These are phyloP conservation scores for Manis pentadactyla DNA, from an alignment of 2,797 vertebrate species.

Conservation along the genomic window DNA sequence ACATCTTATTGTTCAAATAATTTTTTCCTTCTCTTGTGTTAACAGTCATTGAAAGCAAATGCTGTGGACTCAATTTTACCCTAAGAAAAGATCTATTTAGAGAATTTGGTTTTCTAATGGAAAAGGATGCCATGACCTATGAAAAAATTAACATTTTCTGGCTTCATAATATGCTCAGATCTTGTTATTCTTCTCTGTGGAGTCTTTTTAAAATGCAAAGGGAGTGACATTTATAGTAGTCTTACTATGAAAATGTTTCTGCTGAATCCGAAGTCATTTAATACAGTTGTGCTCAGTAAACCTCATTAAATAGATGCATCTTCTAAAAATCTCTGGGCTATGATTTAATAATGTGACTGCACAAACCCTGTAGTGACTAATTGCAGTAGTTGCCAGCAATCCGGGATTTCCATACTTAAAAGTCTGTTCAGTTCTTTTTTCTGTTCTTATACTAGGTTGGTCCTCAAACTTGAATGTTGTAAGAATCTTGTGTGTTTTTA, in stretches of 20 bases:
- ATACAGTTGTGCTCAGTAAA: background rate
- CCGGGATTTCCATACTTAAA: slow-evolving; percentile 44
- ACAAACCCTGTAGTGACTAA: background rate
- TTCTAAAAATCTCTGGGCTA: slow-evolving; percentile 20
- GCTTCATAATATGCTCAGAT: slow-evolving; percentile 29
- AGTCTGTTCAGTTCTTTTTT: slow-evolving; percentile 10
- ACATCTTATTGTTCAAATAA: slow-evolving; percentile 1
- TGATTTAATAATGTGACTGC: slow-evolving; percentile 32
- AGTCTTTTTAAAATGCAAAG: slow-evolving; percentile 55
- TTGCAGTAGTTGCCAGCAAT: slow-evolving; percentile 5
- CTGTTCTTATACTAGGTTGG: background rate
- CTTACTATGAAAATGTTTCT: slow-evolving; percentile 58
- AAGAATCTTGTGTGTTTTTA: background rate
- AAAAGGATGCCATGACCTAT: background rate
- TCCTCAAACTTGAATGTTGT: background rate
- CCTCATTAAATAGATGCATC: background rate
- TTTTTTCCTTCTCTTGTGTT: background rate
- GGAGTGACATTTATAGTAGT: background rate
- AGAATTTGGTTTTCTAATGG: slow-evolving; percentile 20
- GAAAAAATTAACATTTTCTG: slow-evolving; percentile 6
- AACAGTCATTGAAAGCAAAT: slow-evolving; percentile 18
- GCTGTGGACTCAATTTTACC: background rate
- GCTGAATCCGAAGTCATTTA: background rate
- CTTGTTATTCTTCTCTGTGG: background rate
- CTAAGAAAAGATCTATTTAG: background rate